phyloP scores from a whole-genome alignment of 2,113 vertebrate species.

The Bubo bubo region DNA sequence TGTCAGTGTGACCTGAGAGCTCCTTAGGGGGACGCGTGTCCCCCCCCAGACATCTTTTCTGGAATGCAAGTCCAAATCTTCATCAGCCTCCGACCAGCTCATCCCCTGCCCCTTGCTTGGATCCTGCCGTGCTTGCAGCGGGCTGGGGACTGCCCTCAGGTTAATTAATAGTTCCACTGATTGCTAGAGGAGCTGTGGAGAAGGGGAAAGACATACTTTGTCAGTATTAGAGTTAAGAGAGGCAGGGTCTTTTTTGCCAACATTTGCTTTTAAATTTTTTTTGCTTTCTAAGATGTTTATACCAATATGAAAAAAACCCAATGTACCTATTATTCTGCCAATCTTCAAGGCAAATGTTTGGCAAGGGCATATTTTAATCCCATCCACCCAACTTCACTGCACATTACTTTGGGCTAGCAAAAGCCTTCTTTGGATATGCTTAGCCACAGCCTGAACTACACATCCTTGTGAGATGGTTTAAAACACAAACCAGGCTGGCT shows the following conservation, averaged over 20 bases:
- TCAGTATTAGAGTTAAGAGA: not conserved
- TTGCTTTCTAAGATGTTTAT: not conserved
- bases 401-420: constrained; percentile 18
- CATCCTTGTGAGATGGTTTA: not conserved
- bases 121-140: not conserved
- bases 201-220: not conserved
- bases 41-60: not conserved
- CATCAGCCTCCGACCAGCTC: constrained; percentile 20
- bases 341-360: constrained; percentile 48
- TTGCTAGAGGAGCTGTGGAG: not conserved
- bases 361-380: constrained; percentile 57
- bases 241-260: not conserved
- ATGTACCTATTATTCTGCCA: constrained; percentile 19
- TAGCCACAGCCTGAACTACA: not conserved
- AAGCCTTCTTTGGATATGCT: constrained; percentile 38
- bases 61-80: not conserved
- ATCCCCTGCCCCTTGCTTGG: not conserved
- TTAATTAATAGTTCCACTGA: not conserved
- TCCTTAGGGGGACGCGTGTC: not conserved
- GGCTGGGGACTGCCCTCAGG: not conserved
- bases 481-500: not conserved
- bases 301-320: not conserved
- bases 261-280: not conserved
- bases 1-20: not conserved
- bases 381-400: constrained; percentile 35